Base-by-base conservation (phyloP, 2,113 vertebrate species). In the Mobula birostris region DNA sequence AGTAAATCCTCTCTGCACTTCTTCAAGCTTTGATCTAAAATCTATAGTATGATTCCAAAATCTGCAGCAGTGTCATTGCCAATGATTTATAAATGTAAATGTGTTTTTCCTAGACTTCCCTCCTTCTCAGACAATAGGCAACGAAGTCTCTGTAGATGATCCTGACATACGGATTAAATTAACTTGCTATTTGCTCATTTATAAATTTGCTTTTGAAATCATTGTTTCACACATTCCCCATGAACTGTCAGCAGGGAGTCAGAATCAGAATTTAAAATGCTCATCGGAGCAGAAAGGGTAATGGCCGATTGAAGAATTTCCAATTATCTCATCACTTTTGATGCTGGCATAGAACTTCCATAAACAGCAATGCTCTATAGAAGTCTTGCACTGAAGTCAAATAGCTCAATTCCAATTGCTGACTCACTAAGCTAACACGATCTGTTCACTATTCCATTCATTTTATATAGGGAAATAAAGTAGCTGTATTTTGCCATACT, bases 291-390 rank as follows among this genome's bases (percentile, higher is more conserved):
- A 79, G 77, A n/a, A 79, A 79, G n/a, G 77, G 15, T 79, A 79
- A 79, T 36, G 77, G 77, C 36, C 9, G 32, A 17, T 36, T 79
- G 14, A 79, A 79, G 77, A 79, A 79, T n/a, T 36, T 2, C 32
- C 77, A 79, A 79, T 79, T 79, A 79, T 79, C 77, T 79, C 77
- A 36, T 79, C 77, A 79, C 77, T 36, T 32, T 79, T 36, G n/a
- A 9, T 15, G n/a, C 32, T 14, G 77, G 9, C 32, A 79, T 9
- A 79, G 77, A 32, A 79, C 77, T 79, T 79, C 7, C 11, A 79
- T 14, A 5, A 79, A 9, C 77, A 15, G n/a, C n/a, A 79, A 36
- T 79, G 77, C n/a, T 79, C 77, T 36, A 17, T 17, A 15, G 77
- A 15, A 79, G n/a, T 32, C n/a, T 79, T 79, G n/a, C 1, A 36